A percentile compares a stretch with the other conserved stretches of the same genome.
Evolutionary conservation across 2,113 vertebrate genomes (phyloP).

Genomic region (Brachypteracias leptosomus): DNA sequence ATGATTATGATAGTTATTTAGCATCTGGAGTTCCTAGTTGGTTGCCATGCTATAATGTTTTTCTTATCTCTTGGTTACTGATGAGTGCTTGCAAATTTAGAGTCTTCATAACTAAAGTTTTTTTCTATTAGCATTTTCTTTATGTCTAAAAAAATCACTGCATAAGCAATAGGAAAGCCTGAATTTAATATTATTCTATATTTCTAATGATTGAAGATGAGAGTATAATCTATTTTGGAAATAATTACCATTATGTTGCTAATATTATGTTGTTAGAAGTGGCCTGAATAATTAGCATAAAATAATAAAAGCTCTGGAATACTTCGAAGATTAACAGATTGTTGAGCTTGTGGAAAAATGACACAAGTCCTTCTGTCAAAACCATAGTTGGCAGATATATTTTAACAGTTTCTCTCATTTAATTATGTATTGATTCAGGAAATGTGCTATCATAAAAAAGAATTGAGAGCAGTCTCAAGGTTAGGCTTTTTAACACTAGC

Average conservation of each 20-base stretch:
- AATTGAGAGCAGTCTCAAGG: neutral
- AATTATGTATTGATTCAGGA: neutral
- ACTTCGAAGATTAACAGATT: neutral
- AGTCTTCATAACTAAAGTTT: neutral
- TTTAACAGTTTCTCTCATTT: neutral
- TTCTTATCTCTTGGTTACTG: neutral
- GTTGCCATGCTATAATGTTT: neutral
- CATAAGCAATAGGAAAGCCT: neutral
- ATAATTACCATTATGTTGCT: neutral
- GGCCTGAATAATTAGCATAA: neutral
- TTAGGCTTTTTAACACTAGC: neutral
- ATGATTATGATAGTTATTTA: constrained; percentile 6
- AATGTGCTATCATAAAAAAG: neutral
- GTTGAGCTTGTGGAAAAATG: neutral
- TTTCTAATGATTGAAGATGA: neutral
- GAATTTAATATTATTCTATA: neutral
- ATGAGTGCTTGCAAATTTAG: neutral
- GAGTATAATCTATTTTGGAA: neutral
- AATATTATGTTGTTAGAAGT: neutral
- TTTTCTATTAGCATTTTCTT: neutral
- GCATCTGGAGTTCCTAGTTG: neutral
- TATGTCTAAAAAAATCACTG: neutral
- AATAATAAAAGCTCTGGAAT: neutral
- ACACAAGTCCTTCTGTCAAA: neutral
- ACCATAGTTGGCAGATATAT: neutral